Evolutionary conservation across 1,140 invertebrate species (phyloP).

Genomic region (Drosophila pruinosa): DNA sequence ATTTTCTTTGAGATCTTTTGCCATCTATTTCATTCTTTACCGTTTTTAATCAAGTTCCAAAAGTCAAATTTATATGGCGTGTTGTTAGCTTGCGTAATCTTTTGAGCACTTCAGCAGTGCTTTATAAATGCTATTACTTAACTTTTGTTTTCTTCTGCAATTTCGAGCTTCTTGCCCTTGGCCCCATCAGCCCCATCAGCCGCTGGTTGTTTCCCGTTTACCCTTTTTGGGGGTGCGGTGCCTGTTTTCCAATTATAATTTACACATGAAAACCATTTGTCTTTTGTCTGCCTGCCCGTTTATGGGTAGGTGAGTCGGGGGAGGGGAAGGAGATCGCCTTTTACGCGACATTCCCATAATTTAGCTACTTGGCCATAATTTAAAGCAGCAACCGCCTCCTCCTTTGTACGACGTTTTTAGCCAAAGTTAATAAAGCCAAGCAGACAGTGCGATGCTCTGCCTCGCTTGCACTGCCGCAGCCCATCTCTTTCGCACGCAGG

Average conservation of each 20-base stretch:
- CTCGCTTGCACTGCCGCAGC: not conserved
- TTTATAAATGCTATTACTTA: not conserved
- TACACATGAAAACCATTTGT: constrained; percentile 74
- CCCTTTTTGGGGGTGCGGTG: constrained; percentile 18
- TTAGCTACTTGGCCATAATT: constrained; percentile 78
- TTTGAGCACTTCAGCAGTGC: not conserved
- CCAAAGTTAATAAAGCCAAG: constrained; percentile 43
- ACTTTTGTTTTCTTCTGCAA: not conserved
- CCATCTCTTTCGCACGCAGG: not conserved
- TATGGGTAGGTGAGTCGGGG: constrained; percentile 22
- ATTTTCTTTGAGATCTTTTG: not conserved
- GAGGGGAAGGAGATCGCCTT: not conserved
- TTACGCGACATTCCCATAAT: constrained; percentile 75
- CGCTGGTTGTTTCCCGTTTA: not conserved
- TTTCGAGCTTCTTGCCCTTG: not conserved
- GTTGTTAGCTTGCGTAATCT: not conserved
- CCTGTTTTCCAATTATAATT: constrained; percentile 74
- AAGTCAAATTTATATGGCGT: not conserved
- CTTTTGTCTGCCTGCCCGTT: constrained; percentile 39
- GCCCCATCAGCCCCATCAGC: not conserved
- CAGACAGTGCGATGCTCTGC: not conserved
- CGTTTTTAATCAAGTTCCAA: not conserved
- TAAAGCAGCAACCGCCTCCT: constrained; percentile 48
- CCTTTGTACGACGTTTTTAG: constrained; percentile 23
- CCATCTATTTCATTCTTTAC: not conserved